These are phyloP conservation scores for Pseudomyrmex cubaensis DNA, from an alignment of 1,140 invertebrate genomes.

Conservation along the genomic window DNA sequence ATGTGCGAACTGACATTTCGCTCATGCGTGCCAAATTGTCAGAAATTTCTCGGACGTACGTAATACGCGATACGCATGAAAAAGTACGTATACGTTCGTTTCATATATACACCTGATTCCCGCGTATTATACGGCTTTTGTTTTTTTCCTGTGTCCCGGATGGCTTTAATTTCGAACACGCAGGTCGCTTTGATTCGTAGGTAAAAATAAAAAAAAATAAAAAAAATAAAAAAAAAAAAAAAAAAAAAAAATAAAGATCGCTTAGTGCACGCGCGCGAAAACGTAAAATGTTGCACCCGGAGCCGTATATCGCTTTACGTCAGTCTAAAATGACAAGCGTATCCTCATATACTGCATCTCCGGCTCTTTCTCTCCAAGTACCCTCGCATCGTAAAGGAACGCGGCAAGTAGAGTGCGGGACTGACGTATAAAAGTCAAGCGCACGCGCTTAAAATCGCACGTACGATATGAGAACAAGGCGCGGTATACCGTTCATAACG, in stretches of 20 bases:
- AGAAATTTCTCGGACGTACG: slow-evolving; percentile 18
- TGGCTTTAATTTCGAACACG: slow-evolving; percentile 41
- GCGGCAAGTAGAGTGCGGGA: slow-evolving; percentile 8
- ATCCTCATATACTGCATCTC: not conserved
- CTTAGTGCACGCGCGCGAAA: not conserved
- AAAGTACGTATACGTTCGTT: slow-evolving; percentile 6
- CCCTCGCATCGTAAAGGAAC: slow-evolving; percentile 1
- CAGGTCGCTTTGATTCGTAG: slow-evolving; percentile 39
- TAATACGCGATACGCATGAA: not conserved
- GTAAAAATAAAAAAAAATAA: not conserved
- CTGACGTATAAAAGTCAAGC: slow-evolving; percentile 21
- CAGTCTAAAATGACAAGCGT: slow-evolving; percentile 15
- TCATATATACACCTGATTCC: not conserved
- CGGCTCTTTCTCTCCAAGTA: not conserved
- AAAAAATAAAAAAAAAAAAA: slow-evolving; percentile 28
- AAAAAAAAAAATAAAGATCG: slow-evolving; percentile 21
- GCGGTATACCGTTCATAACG: not conserved
- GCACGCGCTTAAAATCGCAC: slow-evolving; percentile 17
- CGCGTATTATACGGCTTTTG: not conserved
- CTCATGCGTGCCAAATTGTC: not conserved
- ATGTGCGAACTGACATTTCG: too few relatives aligned
- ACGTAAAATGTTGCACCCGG: slow-evolving; percentile 10
- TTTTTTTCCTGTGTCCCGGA: slow-evolving; percentile 30
- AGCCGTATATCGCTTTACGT: slow-evolving; percentile 8
- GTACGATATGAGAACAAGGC: not conserved